These are phyloP conservation scores for Lacerta bilineata DNA, from an alignment of 2,797 vertebrate genomes.

Conservation along the genomic window DNA sequence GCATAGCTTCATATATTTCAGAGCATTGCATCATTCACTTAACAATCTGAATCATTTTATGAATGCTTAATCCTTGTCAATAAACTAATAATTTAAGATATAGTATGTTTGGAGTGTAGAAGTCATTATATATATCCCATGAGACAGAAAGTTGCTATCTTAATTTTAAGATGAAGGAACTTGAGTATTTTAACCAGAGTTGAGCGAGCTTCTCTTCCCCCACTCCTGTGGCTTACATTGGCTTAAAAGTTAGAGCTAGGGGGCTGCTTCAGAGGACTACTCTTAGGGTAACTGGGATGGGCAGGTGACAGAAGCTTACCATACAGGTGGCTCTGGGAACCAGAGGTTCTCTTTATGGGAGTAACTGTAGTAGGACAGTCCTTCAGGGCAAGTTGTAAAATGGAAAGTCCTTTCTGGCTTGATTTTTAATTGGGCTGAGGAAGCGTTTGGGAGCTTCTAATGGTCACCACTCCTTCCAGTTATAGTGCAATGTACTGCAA, in stretches of 20 bases:
- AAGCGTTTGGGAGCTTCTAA: neutral
- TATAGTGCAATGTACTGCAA: neutral
- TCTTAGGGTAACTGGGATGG: neutral
- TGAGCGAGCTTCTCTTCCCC: neutral
- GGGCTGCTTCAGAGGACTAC: neutral
- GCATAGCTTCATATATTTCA: neutral
- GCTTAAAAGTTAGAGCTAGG: neutral
- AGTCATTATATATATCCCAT: neutral
- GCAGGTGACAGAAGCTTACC: neutral
- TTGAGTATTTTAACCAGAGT: neutral
- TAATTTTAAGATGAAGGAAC: neutral
- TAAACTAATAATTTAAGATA: constrained; percentile 23
- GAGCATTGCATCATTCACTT: neutral
- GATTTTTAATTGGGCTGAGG: neutral
- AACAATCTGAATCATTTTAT: neutral
- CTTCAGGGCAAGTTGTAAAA: too few relatives aligned
- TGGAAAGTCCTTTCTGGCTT: neutral
- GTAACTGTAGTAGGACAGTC: neutral
- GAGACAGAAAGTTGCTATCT: neutral
- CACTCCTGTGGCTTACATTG: neutral
- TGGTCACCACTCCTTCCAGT: neutral
- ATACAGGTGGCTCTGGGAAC: neutral
- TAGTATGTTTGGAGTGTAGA: neutral
- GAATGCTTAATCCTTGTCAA: constrained; percentile 10
- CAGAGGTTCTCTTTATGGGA: neutral